phyloP scores from a whole-genome alignment of 2,797 vertebrate genomes.

The Sebastes minor region DNA sequence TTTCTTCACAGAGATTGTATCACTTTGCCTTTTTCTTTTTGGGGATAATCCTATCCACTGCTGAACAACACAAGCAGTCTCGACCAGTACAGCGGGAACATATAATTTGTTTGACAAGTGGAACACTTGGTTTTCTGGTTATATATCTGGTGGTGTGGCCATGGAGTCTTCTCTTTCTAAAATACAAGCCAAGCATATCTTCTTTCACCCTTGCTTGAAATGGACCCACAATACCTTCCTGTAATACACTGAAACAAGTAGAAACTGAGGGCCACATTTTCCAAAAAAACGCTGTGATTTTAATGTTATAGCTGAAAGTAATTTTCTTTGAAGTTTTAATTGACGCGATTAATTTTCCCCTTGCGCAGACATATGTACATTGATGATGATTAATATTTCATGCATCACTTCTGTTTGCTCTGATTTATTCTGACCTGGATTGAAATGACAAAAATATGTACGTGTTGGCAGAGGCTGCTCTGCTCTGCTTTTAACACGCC shows the following conservation, averaged over 20 bases:
- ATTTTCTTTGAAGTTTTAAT: slow-evolving; percentile 37
- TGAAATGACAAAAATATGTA: slow-evolving; percentile 32
- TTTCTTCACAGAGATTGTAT: slow-evolving; percentile 36
- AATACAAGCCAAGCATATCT: slow-evolving; percentile 31
- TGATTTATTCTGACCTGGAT: slow-evolving; percentile 45
- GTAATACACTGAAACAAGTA: not conserved
- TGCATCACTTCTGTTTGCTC: slow-evolving; percentile 29
- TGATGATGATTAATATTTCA: slow-evolving; percentile 38
- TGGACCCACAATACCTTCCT: not conserved
- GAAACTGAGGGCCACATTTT: not conserved
- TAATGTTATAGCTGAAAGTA: not conserved
- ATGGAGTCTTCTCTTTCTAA: slow-evolving; percentile 2
- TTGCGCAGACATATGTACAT: not conserved
- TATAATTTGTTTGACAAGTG: slow-evolving; percentile 56
- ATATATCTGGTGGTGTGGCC: slow-evolving; percentile 31
- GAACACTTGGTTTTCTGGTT: slow-evolving; percentile 55
- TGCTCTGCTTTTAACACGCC: not conserved
- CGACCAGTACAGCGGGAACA: slow-evolving; percentile 9
- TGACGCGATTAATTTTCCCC: not conserved
- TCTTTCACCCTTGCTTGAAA: slow-evolving; percentile 21
- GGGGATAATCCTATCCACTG: slow-evolving; percentile 39
- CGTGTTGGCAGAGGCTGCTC: slow-evolving; percentile 12
- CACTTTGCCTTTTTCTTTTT: slow-evolving; percentile 36
- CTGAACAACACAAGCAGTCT: slow-evolving; percentile 36
- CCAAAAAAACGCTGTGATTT: not conserved